Percentiles rank a stretch among this genome's conserved stretches.
These are phyloP conservation scores for Albula goreensis DNA, from an alignment of 2,113 vertebrate genomes.

Conservation along the genomic window DNA sequence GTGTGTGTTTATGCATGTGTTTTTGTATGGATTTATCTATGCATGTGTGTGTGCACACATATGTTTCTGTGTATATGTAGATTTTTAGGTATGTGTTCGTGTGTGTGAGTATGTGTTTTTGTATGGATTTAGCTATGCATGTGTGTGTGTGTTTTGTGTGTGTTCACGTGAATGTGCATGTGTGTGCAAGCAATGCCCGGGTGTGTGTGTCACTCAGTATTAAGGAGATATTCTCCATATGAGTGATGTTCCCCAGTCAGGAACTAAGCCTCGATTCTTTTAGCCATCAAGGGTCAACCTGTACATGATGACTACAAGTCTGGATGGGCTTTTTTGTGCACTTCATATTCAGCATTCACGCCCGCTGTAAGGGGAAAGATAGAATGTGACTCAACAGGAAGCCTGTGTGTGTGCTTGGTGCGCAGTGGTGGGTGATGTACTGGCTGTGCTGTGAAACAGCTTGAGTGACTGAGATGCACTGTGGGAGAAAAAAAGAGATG, in stretches of 20 bases:
- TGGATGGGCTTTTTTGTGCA: background rate
- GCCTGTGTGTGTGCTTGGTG: background rate
- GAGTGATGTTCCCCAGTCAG: background rate
- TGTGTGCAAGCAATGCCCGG: too few relatives aligned
- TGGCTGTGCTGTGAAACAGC: constrained; percentile 15
- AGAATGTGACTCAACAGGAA: background rate
- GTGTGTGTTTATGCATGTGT: too few relatives aligned
- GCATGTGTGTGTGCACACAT: too few relatives aligned
- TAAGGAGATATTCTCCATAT: background rate
- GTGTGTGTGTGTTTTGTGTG: too few relatives aligned
- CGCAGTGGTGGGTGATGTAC: background rate
- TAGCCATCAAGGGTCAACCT: background rate
- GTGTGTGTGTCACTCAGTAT: constrained; percentile 10
- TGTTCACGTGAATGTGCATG: too few relatives aligned
- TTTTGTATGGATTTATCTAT: too few relatives aligned
- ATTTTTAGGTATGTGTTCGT: too few relatives aligned
- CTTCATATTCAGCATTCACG: background rate
- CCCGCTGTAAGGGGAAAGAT: background rate
- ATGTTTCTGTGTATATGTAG: too few relatives aligned
- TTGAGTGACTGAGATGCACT: constrained; percentile 1
- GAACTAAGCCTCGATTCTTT: background rate
- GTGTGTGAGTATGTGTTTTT: too few relatives aligned
- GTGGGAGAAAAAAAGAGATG: background rate
- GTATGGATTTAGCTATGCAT: too few relatives aligned
- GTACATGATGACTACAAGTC: background rate